Evolutionary conservation across 2,113 vertebrate species (phyloP), one percentile per base, ranked within the genome.

Genomic region (Burhinus bistriatus): DNA sequence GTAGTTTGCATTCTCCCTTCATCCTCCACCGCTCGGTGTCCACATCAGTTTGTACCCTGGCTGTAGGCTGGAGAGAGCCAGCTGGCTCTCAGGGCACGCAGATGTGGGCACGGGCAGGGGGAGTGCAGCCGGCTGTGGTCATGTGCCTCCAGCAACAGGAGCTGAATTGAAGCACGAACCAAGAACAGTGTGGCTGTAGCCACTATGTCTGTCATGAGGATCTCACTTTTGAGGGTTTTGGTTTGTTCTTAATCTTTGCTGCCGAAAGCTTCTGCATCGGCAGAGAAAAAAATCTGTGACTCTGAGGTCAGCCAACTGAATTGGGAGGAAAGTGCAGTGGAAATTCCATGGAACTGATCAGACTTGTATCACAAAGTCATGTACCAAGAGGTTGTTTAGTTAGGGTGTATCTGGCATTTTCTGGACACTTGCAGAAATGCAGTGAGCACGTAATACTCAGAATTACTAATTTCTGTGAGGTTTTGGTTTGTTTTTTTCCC

Each of bases 11-110:
- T 49, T 83, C 38, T 21, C 3, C 54, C 12, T 49, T 30, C 30
- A 6, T 66, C 30, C 64, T 16, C 1, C 44, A 18, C 1, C 36
- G 34, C 34, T 30, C 0, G 0, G 18, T 19, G 57, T 7, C 47
- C 42, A 1, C 51, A 29, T 2, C 47, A 21, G 16, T 58, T 19
- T 12, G 42, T 81, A 5, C 21, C 51, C 52, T 55, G 68, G 85
- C 85, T 26, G 5, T 9, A 30, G 38, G 15, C 65, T 38, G 62
- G 34, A 12, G 38, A 15, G 51, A 55, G 79, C 29, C 68, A 57
- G 49, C 54, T 76, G 83, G 42, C 65, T 75, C 51, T 3, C 11
- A 0, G 80, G 54, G 59, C 72, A 13, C 8, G 42, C 88, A 88
- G 82, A 32, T 64, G 87, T 1, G 6, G 77, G 38, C 87, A 82